phyloP scores from a whole-genome alignment of 1,140 invertebrate species.

The Battus philenor region DNA sequence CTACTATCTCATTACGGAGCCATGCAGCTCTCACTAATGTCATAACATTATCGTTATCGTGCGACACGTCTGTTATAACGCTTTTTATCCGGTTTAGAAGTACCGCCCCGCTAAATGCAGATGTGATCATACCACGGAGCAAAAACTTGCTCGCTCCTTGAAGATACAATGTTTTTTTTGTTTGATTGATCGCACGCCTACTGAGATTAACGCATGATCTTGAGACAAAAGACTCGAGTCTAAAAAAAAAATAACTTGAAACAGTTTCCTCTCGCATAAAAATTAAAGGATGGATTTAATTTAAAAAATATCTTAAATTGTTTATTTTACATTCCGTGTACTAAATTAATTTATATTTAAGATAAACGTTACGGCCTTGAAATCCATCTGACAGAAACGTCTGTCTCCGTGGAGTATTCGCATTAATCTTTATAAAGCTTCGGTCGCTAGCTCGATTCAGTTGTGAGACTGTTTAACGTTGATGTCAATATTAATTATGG shows the following conservation, averaged over 20 bases:
- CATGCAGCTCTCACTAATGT: conserved; percentile 9
- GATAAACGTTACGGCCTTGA: conserved; percentile 47
- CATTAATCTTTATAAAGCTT: conserved; percentile 53
- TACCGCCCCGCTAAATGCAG: background rate
- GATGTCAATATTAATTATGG: conserved; percentile 16
- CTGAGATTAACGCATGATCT: conserved; percentile 25
- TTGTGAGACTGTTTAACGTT: conserved; percentile 4
- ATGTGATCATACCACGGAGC: background rate
- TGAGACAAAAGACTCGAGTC: background rate
- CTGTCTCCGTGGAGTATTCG: conserved; percentile 41
- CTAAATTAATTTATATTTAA: too few species aligned
- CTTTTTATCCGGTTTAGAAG: conserved; percentile 15
- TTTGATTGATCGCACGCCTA: conserved; percentile 26
- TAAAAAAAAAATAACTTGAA: too few species aligned
- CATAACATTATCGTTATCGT: conserved; percentile 20
- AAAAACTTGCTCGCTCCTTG: background rate
- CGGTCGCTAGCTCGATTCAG: conserved; percentile 14
- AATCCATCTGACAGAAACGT: conserved; percentile 33
- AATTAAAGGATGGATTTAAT: too few species aligned
- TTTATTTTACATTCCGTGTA: too few species aligned
- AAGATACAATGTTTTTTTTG: too few species aligned
- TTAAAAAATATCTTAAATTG: too few species aligned
- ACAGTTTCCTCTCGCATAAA: too few species aligned
- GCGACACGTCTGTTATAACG: conserved; percentile 19
- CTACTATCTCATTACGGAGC: conserved; percentile 20